These are phyloP conservation scores for Oligia strigilis DNA, from an alignment of 2,888 invertebrate species.

Conservation along the genomic window DNA sequence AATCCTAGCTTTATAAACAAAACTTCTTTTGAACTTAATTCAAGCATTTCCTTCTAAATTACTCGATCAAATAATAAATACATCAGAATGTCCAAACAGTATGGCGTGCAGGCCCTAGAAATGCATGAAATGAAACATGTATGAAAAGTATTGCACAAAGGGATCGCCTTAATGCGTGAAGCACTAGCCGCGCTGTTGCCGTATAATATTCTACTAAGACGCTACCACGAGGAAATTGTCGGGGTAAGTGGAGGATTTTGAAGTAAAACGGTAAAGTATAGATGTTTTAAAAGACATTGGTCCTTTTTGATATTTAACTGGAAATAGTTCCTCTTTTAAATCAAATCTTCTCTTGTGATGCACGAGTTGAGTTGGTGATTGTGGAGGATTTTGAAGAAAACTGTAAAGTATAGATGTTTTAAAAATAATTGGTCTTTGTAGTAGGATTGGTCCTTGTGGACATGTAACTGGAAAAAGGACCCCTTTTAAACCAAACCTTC, in stretches of 20 bases:
- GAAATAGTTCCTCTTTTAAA: neutral
- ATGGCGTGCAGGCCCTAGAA: constrained; percentile 37
- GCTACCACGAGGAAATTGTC: constrained; percentile 36
- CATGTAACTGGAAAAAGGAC: neutral
- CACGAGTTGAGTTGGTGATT: neutral
- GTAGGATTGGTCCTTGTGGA: neutral
- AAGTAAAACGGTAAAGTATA: constrained; percentile 14
- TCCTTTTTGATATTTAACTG: neutral
- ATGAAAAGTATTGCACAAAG: constrained; percentile 62
- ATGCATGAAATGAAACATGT: constrained; percentile 68
- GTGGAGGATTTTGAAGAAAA: constrained; percentile 29
- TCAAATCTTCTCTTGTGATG: neutral
- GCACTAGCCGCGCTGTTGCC: neutral
- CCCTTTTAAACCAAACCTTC: neutral
- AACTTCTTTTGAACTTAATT: neutral
- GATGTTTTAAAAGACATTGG: constrained; percentile 19
- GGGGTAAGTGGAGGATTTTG: constrained; percentile 35
- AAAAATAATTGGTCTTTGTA: neutral
- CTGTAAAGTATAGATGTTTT: neutral
- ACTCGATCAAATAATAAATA: constrained; percentile 45
- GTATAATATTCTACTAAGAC: constrained; percentile 59
- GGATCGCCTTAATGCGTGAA: constrained; percentile 38
- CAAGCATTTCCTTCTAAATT: constrained; percentile 29
- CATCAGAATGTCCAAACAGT: constrained; percentile 18
- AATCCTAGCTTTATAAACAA: neutral